Base-by-base conservation (phyloP, 2,113 vertebrate species). In the Tricholaema leucomelas region DNA sequence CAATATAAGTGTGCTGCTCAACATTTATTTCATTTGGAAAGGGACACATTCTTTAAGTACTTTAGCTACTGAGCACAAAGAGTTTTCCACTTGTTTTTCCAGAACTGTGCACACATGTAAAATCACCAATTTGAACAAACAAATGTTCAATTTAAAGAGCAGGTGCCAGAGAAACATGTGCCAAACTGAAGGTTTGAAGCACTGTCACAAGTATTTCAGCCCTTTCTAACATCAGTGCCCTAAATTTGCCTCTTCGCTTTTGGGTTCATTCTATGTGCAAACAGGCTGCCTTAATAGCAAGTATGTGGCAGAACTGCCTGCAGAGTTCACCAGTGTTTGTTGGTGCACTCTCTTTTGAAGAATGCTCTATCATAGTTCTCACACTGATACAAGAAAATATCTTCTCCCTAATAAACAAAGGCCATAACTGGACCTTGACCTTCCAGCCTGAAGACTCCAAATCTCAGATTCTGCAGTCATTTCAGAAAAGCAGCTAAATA, bases 1-100 rank as follows among this genome's bases (percentile, higher is more conserved):
- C 87, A 59, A 73, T 73, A 70, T 36, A 87, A 84, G 88, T 86
- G 87, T 4, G 6, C 91, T 85, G 92, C 87, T 96, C 87, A 85
- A 81, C 91, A 77, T 94, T 95, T 93, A 82, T 93, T 95, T 95
- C 93, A 77, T 95, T 95, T 95, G 74, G 85, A 92, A 92, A 70
- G 71, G 84, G 59, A 85, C 12, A 4, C 66, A 60, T 80, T 85
- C 71, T 84, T 92, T 78, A 91, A 81, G 90, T 94, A 72, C 65
- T 95, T 73, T 60, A 64, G 86, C 71, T 79, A 15, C 74, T 10
- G 15, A 69, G 71, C 86, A 93, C 86, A 88, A 70, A 67, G 81
- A 86, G 40, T 87, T 94, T 75, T 70, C 61, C 27, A 5, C 23
- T 54, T 72, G 44, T 52, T 93, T 91, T 78, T 50, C 55, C 46